Evolutionary conservation across 2,888 invertebrate genomes (phyloP).

Genomic region (Mesoligia furuncula): DNA sequence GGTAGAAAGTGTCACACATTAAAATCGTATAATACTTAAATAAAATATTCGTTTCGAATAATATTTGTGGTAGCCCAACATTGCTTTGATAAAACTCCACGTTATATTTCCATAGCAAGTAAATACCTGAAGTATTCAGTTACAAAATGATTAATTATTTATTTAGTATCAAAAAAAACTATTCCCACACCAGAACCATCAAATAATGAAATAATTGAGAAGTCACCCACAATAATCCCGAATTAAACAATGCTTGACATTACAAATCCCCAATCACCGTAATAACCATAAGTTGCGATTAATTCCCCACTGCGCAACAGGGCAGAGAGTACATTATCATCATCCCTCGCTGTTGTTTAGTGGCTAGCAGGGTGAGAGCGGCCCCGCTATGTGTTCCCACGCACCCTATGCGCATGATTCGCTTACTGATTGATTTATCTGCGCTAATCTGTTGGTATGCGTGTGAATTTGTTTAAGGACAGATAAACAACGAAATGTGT

Average conservation of each 20-base stretch:
- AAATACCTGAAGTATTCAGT: not conserved
- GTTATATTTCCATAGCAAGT: not conserved
- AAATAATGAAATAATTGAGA: conserved; percentile 18
- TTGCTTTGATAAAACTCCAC: not conserved
- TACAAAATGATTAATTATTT: not conserved
- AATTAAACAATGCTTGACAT: conserved; percentile 37
- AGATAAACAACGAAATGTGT: conserved; percentile 3
- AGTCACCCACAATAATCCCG: conserved; percentile 31
- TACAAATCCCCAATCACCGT: conserved; percentile 53
- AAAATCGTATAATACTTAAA: not conserved
- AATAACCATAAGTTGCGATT: conserved; percentile 62
- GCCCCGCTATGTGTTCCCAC: conserved; percentile 73
- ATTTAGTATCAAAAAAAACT: not conserved
- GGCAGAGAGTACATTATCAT: conserved; percentile 36
- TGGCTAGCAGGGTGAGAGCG: conserved; percentile 60
- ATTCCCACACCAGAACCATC: not conserved
- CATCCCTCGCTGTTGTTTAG: conserved; percentile 43
- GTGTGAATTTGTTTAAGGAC: conserved; percentile 31
- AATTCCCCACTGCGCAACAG: conserved; percentile 47
- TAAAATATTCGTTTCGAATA: not conserved
- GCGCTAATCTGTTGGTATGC: conserved; percentile 51
- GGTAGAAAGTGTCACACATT: conserved; percentile 14
- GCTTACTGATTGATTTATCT: conserved; percentile 64
- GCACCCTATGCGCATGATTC: conserved; percentile 60
- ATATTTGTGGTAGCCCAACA: not conserved